phyloP scores from a whole-genome alignment of 2,888 invertebrate species.

The Zhengitettix transpicula region DNA sequence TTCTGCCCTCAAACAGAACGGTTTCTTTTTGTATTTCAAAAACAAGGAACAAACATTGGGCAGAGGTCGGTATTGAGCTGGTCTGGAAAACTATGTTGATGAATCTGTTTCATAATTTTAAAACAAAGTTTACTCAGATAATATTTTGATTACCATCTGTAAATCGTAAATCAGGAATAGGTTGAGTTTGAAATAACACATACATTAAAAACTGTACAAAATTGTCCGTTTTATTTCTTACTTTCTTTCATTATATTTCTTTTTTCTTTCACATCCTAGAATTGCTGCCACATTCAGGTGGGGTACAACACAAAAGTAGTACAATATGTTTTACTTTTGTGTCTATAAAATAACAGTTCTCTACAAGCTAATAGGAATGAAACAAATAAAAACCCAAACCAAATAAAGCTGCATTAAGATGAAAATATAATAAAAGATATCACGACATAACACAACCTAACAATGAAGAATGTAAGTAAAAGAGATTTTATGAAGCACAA shows the following conservation, averaged over 20 bases:
- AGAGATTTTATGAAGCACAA: too few relatives aligned
- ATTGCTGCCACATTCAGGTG: slow-evolving; percentile 9
- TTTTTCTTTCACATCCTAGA: slow-evolving; percentile 3
- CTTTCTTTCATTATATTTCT: slow-evolving; percentile 5
- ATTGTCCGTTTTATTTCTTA: slow-evolving; percentile 10
- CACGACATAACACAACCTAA: slow-evolving; percentile 11
- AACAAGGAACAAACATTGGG: too few relatives aligned
- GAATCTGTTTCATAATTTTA: too few relatives aligned
- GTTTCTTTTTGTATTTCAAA: too few relatives aligned
- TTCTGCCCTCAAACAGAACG: too few relatives aligned
- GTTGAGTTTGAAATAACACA: too few relatives aligned
- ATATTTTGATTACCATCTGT: too few relatives aligned
- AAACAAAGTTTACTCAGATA: too few relatives aligned
- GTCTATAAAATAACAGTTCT: slow-evolving; percentile 4
- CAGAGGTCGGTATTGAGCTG: too few relatives aligned
- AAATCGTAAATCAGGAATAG: too few relatives aligned
- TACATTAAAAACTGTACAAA: slow-evolving; percentile 10
- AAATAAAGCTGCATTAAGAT: slow-evolving; percentile 9
- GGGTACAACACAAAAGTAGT: slow-evolving; percentile 5
- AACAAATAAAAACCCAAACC: slow-evolving; percentile 10
- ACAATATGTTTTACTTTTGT: slow-evolving; percentile 1
- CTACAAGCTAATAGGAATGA: slow-evolving; percentile 8
- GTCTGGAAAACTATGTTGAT: too few relatives aligned
- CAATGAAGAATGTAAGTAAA: too few relatives aligned
- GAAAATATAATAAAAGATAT: slow-evolving; percentile 4